Percentiles rank a stretch among this genome's conserved stretches.
Evolutionary conservation across 2,113 vertebrate genomes (phyloP).

Genomic region (Hypomesus transpacificus): DNA sequence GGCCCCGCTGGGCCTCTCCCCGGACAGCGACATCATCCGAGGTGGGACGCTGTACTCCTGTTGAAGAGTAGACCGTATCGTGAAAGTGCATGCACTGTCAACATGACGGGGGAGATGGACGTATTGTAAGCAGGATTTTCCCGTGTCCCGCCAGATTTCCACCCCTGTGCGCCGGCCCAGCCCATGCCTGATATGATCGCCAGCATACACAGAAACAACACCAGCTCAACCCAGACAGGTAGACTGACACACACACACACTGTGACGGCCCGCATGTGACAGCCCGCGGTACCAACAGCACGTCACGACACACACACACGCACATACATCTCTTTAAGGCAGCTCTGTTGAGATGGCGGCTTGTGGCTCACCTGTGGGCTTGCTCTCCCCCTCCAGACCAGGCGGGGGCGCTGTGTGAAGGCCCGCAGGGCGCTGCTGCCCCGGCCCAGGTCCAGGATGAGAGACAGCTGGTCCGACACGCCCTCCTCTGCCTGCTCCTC

Average conservation of each 20-base stretch:
- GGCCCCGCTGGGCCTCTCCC: constrained; percentile 5
- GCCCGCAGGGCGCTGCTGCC: constrained; percentile 55
- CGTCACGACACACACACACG: not conserved
- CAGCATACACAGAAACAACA: constrained; percentile 56
- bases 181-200: constrained; percentile 65
- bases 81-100: constrained; percentile 26
- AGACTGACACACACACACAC: not conserved
- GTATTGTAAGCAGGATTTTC: not conserved
- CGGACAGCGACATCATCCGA: constrained; percentile 54
- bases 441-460: constrained; percentile 68
- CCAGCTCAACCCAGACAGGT: constrained; percentile 47
- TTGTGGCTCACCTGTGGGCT: not conserved
- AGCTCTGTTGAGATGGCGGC: no score
- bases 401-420: constrained; percentile 70
- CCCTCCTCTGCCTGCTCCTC: constrained; percentile 90
- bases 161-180: constrained; percentile 66
- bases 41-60: constrained; percentile 48
- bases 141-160: constrained; percentile 65
- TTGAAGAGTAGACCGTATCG: not conserved
- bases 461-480: constrained; percentile 85
- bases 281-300: not conserved
- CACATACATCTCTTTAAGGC: not conserved
- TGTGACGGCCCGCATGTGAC: not conserved
- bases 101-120: constrained; percentile 37
- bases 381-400: constrained; percentile 46